Percentiles rank a stretch among this genome's conserved stretches.
Conservation (phyloP, 2,888 invertebrate species). For the Apodemia mormo region DNA sequence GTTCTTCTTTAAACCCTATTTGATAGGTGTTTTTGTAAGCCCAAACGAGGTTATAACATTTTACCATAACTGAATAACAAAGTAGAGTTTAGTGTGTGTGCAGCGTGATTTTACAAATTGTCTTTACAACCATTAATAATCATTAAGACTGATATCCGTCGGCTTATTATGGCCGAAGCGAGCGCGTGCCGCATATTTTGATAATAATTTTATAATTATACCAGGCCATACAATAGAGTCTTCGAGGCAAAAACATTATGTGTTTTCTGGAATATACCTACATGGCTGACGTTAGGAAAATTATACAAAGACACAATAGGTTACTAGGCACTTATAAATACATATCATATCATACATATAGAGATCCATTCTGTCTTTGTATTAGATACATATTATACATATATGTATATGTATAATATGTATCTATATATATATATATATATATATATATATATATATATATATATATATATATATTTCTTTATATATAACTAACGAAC, state of each 20-base stretch:
- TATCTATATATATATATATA: too few species aligned
- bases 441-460: too few species aligned
- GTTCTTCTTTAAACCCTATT: not conserved
- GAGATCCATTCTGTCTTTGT: too few species aligned
- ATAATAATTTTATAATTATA: conserved; percentile 71
- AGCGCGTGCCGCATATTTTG: conserved; percentile 63
- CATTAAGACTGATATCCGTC: conserved; percentile 60
- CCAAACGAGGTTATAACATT: conserved; percentile 11
- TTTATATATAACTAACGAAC: too few species aligned
- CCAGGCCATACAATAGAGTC: conserved; percentile 57
- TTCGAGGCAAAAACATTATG: conserved; percentile 28
- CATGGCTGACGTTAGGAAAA: not conserved
- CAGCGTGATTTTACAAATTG: conserved; percentile 56
- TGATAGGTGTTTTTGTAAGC: not conserved
- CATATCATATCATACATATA: too few species aligned
- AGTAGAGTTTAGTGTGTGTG: conserved; percentile 29
- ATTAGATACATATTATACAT: too few species aligned
- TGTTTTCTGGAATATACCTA: not conserved
- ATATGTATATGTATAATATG: too few species aligned
- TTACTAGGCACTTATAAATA: too few species aligned
- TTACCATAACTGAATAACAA: conserved; percentile 11
- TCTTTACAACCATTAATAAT: conserved; percentile 64
- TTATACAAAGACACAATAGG: too few species aligned
- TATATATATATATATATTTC: too few species aligned
- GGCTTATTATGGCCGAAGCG: conserved; percentile 52